phyloP scores from a whole-genome alignment of 2,113 vertebrate genomes.

The Progne subis region DNA sequence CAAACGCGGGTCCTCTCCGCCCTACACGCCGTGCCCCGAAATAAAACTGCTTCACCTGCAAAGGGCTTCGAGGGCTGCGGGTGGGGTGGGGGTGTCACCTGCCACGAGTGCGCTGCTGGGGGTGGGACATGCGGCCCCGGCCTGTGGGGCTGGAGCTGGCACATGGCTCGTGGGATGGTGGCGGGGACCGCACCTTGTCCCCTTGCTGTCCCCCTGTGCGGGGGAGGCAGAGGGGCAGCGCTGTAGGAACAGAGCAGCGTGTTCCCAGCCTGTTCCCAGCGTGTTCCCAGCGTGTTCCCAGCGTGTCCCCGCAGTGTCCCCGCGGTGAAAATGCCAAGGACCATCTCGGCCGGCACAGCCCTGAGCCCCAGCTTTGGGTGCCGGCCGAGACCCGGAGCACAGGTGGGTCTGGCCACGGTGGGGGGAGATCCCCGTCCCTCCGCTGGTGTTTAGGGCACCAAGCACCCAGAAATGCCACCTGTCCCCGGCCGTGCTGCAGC shows the following conservation, averaged over 20 bases:
- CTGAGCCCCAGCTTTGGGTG: not conserved
- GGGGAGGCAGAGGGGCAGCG: not conserved
- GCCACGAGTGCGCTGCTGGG: accelerated
- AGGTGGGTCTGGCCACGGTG: not conserved
- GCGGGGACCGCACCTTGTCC: accelerated
- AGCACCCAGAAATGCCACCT: not conserved
- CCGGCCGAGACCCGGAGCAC: accelerated
- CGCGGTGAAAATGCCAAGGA: not conserved
- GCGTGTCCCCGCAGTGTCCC: accelerated
- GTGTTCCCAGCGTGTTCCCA: not conserved
- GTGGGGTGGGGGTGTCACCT: accelerated
- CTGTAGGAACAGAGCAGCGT: not conserved
- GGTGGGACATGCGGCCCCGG: not conserved
- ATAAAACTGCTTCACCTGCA: not conserved
- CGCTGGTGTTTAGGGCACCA: accelerated
- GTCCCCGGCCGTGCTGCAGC: not conserved
- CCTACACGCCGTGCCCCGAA: accelerated
- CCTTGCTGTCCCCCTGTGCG: not conserved
- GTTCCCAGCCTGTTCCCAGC: not conserved
- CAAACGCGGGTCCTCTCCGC: not conserved
- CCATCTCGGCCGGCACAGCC: not conserved
- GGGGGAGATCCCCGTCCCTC: accelerated
- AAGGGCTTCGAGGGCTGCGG: accelerated
- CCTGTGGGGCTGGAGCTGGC: not conserved
- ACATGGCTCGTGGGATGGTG: accelerated